These are phyloP conservation scores for Stichopus horrens DNA, from an alignment of 53 echinoderm and acorn worm species.

Conservation along the genomic window DNA sequence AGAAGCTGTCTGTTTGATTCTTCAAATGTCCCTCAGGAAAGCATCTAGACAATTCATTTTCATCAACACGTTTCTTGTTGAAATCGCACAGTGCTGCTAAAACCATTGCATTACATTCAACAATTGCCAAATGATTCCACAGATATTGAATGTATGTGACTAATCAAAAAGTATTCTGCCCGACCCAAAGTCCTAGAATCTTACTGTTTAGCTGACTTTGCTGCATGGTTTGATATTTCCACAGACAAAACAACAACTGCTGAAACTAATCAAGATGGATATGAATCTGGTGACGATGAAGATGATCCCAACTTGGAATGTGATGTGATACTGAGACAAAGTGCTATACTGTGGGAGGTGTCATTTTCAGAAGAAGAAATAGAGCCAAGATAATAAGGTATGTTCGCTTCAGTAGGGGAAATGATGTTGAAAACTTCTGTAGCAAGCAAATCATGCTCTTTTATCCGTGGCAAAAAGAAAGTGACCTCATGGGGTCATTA, in stretches of 20 bases:
- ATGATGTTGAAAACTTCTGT: slow-evolving; percentile 19
- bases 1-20: slow-evolving; percentile 50
- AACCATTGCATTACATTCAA: slow-evolving; percentile 23
- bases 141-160: slow-evolving; percentile 26
- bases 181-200: slow-evolving; percentile 30
- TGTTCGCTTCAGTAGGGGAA: slow-evolving; percentile 41
- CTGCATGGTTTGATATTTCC: slow-evolving; percentile 34
- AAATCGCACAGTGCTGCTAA: slow-evolving; percentile 49
- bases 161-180: slow-evolving; percentile 24
- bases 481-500: slow-evolving; percentile 17
- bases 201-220: slow-evolving; percentile 51
- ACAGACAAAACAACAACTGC: slow-evolving; percentile 18
- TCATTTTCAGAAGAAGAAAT: slow-evolving; percentile 1
- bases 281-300: neutral
- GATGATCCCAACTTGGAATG: neutral
- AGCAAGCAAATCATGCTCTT: slow-evolving; percentile 22
- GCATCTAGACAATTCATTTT: slow-evolving; percentile 38
- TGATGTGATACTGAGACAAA: neutral
- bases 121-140: slow-evolving; percentile 44
- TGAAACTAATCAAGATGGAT: slow-evolving; percentile 36
- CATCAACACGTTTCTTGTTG: slow-evolving; percentile 38
- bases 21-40: slow-evolving; percentile 37
- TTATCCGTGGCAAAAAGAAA: slow-evolving; percentile 20
- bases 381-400: slow-evolving; percentile 51
- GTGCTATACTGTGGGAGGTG: slow-evolving; percentile 5